phyloP scores from a whole-genome alignment of 2,888 invertebrate species.

The Hipparchia sbordonii region DNA sequence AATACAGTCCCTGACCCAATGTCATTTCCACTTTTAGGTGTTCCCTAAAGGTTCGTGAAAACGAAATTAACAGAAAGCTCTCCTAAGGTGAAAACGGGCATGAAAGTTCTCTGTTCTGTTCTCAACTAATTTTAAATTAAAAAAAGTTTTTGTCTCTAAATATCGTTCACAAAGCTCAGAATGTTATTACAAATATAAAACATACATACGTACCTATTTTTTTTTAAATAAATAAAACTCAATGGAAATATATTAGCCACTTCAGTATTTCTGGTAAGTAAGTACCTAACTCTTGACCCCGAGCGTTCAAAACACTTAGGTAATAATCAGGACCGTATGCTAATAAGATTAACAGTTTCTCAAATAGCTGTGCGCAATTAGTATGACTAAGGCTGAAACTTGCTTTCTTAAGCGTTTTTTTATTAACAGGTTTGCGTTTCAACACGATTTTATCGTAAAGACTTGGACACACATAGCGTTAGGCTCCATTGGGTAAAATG shows the following conservation, averaged over 20 bases:
- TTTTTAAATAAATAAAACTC: background rate
- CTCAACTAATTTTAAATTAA: too few relatives aligned
- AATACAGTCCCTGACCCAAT: too few relatives aligned
- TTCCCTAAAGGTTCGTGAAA: too few relatives aligned
- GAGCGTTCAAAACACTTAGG: conserved; percentile 50
- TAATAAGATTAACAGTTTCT: conserved; percentile 66
- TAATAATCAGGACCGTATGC: conserved; percentile 42
- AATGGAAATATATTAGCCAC: conserved; percentile 15
- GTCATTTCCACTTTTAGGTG: too few relatives aligned
- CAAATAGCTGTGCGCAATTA: conserved; percentile 50
- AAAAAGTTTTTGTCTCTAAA: too few relatives aligned
- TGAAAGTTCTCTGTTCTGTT: too few relatives aligned
- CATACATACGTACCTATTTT: background rate
- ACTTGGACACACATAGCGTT: background rate
- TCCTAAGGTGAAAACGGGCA: too few relatives aligned
- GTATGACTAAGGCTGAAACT: conserved; percentile 48
- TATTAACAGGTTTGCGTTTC: conserved; percentile 13
- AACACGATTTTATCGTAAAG: conserved; percentile 1
- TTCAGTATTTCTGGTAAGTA: conserved; percentile 21
- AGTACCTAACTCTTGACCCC: conserved; percentile 48
- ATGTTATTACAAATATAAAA: too few relatives aligned
- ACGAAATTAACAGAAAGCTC: too few relatives aligned
- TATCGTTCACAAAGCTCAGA: too few relatives aligned
- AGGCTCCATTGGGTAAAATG: too few relatives aligned
- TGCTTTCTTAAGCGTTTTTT: conserved; percentile 17